phyloP scores from a whole-genome alignment of 1,140 invertebrate genomes.

The Macrosteles quadrilineatus region DNA sequence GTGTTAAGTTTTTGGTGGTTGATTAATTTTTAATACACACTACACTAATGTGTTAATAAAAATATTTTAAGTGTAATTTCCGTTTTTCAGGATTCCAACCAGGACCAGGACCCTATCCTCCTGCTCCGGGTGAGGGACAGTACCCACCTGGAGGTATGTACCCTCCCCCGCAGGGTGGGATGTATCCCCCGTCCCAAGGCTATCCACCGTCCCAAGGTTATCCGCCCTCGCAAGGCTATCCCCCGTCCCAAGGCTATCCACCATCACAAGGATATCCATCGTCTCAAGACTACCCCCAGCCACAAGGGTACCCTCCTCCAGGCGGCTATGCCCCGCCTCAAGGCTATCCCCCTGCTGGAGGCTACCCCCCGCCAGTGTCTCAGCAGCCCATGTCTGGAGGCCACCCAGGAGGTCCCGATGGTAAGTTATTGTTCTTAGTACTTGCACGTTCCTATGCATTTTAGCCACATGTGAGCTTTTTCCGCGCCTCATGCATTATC shows the following conservation, averaged over 20 bases:
- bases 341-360: slow-evolving; percentile 33
- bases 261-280: slow-evolving; percentile 19
- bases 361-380: slow-evolving; percentile 24
- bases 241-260: slow-evolving; percentile 31
- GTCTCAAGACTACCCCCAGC: slow-evolving; percentile 33
- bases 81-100: slow-evolving; percentile 11
- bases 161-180: slow-evolving; percentile 17
- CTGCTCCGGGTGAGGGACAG: neutral
- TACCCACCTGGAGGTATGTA: slow-evolving; percentile 17
- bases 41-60: too few relatives aligned
- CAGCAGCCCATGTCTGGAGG: slow-evolving; percentile 13
- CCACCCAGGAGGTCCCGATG: neutral
- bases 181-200: slow-evolving; percentile 32
- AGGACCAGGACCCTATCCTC: slow-evolving; percentile 32
- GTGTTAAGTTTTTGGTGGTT: too few relatives aligned
- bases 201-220: slow-evolving; percentile 27
- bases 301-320: slow-evolving; percentile 32
- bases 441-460: neutral
- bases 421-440: neutral
- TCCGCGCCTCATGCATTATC: neutral
- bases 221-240: slow-evolving; percentile 32
- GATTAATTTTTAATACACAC: too few relatives aligned
- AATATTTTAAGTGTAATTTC: neutral
- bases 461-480: neutral
- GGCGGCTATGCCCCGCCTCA: slow-evolving; percentile 18